Evolutionary conservation across 2,888 invertebrate species (phyloP).

Genomic region (Erpobdella octoculata): DNA sequence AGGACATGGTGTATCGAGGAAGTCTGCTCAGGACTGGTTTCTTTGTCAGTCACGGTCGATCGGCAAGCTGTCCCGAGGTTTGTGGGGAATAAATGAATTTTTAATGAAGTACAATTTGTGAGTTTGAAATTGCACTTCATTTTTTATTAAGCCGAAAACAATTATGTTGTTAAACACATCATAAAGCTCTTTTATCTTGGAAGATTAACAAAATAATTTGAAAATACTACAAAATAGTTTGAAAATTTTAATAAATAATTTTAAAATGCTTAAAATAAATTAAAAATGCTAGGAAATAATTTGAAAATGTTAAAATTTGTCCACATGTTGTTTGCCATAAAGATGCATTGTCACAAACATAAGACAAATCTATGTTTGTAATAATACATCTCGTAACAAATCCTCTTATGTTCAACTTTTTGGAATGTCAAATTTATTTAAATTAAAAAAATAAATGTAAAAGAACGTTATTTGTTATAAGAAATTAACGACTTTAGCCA

Average conservation of each 20-base stretch:
- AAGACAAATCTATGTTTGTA: too few relatives aligned
- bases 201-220: background rate
- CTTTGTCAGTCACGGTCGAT: constrained; percentile 52
- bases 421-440: background rate
- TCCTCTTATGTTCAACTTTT: too few relatives aligned
- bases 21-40: constrained; percentile 39
- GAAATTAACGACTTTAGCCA: too few relatives aligned
- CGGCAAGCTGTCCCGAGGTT: constrained; percentile 83
- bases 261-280: too few relatives aligned
- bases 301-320: too few relatives aligned
- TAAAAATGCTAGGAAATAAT: too few relatives aligned
- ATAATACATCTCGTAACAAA: too few relatives aligned
- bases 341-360: too few relatives aligned
- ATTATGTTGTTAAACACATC: background rate
- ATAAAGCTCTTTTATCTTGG: background rate
- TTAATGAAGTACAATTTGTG: too few relatives aligned
- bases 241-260: too few relatives aligned
- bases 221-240: too few relatives aligned
- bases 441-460: background rate
- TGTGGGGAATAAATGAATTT: constrained; percentile 50
- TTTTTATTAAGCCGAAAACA: background rate
- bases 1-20: constrained; percentile 50
- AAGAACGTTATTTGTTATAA: background rate
- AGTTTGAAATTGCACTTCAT: background rate
- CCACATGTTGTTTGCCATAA: too few relatives aligned